These are phyloP conservation scores for Mastomys natalensis DNA, from an alignment of 2,113 vertebrate genomes.

Conservation along the genomic window DNA sequence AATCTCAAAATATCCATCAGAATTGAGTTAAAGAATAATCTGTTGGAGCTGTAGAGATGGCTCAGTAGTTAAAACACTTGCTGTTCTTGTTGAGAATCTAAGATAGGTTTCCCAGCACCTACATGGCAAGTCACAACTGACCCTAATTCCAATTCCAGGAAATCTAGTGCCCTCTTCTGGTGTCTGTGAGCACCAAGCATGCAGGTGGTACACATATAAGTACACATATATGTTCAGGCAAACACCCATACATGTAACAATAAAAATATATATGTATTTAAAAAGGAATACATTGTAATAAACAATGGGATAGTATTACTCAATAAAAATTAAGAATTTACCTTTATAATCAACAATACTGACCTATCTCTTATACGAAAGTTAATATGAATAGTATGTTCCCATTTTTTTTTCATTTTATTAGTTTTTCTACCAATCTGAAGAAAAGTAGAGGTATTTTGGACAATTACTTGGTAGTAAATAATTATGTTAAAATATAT, in stretches of 20 bases:
- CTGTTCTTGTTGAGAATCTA: neutral
- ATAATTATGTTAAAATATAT: neutral
- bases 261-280: neutral
- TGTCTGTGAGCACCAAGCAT: neutral
- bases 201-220: neutral
- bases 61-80: neutral
- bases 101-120: neutral
- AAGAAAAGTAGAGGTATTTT: neutral
- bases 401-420: neutral
- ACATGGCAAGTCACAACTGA: neutral
- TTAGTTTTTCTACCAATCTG: neutral
- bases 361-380: conserved; percentile 12
- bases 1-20: neutral
- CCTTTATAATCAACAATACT: neutral
- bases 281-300: neutral
- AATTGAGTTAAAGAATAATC: neutral
- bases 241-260: neutral
- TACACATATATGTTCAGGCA: neutral
- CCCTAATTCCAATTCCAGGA: neutral
- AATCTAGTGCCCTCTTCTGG: neutral
- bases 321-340: neutral
- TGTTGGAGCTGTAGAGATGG: neutral
- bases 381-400: neutral
- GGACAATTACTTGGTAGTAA: neutral
- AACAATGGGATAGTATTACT: neutral